A percentile compares a stretch with the other conserved stretches of the same genome.
Conservation (phyloP, 1,140 invertebrate genomes). For the Drosophila novamexicana region DNA sequence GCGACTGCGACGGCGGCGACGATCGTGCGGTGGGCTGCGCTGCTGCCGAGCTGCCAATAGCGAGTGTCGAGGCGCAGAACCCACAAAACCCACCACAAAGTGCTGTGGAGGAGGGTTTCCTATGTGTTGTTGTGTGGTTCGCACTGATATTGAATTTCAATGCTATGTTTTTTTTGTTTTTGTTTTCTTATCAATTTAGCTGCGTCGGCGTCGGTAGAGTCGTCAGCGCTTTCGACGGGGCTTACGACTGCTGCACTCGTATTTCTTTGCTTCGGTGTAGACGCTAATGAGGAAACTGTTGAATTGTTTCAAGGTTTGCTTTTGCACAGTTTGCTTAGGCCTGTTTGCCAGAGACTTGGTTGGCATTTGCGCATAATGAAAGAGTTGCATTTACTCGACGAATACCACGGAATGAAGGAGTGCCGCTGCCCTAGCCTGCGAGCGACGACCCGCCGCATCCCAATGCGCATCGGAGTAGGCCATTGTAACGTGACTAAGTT, state of each 20-base stretch:
- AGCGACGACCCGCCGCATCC: neutral
- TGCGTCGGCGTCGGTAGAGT: constrained; percentile 3
- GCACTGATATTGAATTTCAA: constrained; percentile 79
- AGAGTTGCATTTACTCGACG: constrained; percentile 70
- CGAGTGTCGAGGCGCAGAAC: constrained; percentile 17
- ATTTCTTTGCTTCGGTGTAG: constrained; percentile 33
- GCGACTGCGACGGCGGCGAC: constrained; percentile 20
- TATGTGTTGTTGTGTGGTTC: constrained; percentile 46
- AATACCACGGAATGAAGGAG: constrained; percentile 41
- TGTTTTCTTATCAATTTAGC: constrained; percentile 53
- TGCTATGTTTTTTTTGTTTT: constrained; percentile 23
- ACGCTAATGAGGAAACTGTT: constrained; percentile 78
- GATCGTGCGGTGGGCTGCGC: constrained; percentile 47
- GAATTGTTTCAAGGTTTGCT: constrained; percentile 80
- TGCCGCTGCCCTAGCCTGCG: constrained; percentile 32
- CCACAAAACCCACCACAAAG: constrained; percentile 48
- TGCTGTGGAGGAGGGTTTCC: constrained; percentile 47
- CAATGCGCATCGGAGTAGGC: constrained; percentile 54
- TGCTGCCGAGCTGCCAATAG: constrained; percentile 28
- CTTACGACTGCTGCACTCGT: constrained; percentile 30
- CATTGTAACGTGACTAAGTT: constrained; percentile 64
- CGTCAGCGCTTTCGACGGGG: constrained; percentile 16
- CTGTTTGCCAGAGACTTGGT: constrained; percentile 65
- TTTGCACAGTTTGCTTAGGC: constrained; percentile 71
- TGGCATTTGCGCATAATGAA: constrained; percentile 75